Base-by-base conservation (phyloP, 2,113 vertebrate genomes). In the Anguilla rostrata region DNA sequence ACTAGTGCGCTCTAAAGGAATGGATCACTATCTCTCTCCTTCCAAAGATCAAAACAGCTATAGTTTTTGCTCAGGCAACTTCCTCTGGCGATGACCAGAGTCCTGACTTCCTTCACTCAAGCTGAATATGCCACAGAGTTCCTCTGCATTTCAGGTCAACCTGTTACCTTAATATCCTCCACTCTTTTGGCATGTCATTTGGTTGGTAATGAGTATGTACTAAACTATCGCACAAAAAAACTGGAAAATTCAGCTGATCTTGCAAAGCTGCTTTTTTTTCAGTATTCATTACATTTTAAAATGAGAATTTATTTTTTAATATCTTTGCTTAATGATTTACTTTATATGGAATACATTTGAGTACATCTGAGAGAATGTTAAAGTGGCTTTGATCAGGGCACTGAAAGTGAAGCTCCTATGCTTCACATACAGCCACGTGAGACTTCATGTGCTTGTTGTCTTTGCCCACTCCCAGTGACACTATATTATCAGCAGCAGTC, bases 71-170 rank as follows among this genome's bases (percentile, higher is more conserved):
- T 46, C 78, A 90, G 87, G 91, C 91, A 91, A 92, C 91, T 87
- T 90, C 88, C 81, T 88, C 87, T 92, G 91, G 90, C 90, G 90
- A 88, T 88, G 90, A 92, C 90, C 88, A 86, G 88, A 60, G 89
- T 88, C 90, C 16, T 7, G 82, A 83, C 87, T 78, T 92, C 89
- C 87, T 91, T 89, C 87, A 93, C 93, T 93, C 91, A 22, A 80
- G 43, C 39, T 90, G 91, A 88, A 92, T 91, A 91, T 90, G 90
- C 91, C 90, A 89, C 88, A 87, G 88, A 92, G 94, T 93, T 92
- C 89, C 88, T 92, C 93, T 90, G 91, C 92, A 93, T 91, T 89
- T 92, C 91, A 94, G 93, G 92, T 94, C 93, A 88, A 88, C 87
- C 89, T 41, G 90, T 87, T 39, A 41, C 89, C 89, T 90, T 91